phyloP scores from a whole-genome alignment of 2,888 invertebrate species.

The Synergus umbraculus region DNA sequence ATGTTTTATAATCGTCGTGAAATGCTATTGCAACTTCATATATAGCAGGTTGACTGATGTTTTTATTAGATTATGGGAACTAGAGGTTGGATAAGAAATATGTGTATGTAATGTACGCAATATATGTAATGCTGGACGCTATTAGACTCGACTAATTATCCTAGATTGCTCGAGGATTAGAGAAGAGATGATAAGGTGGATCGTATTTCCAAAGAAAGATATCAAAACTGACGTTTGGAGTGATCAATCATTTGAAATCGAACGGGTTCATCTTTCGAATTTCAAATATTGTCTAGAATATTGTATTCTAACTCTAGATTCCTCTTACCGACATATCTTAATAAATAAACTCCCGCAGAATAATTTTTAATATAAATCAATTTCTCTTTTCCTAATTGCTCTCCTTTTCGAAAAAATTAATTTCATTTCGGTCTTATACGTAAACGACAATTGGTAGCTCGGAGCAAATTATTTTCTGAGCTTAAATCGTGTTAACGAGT shows the following conservation, averaged over 20 bases:
- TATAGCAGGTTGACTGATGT: not conserved
- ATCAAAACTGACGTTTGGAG: not conserved
- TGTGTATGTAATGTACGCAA: not conserved
- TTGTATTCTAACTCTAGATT: not conserved
- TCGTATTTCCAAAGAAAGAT: constrained; percentile 1
- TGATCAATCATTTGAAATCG: not conserved
- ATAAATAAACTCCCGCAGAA: too few relatives aligned
- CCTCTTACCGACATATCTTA: too few relatives aligned
- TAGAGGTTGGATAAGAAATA: not conserved
- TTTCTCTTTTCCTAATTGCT: too few relatives aligned
- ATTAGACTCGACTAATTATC: not conserved
- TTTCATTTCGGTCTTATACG: too few relatives aligned
- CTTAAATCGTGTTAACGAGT: not conserved
- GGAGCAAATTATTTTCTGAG: not conserved
- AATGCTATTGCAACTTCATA: not conserved
- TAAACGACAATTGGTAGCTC: not conserved
- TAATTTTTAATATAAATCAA: too few relatives aligned
- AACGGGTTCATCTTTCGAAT: not conserved
- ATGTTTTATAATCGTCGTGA: constrained; percentile 2
- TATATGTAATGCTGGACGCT: not conserved
- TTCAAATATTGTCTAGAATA: not conserved
- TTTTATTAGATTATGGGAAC: not conserved
- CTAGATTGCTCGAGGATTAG: not conserved
- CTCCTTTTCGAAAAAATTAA: too few relatives aligned
- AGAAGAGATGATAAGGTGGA: not conserved